Percentiles rank a stretch among this genome's conserved stretches.
phyloP scores from a whole-genome alignment of 2,113 vertebrate species.

The Eublepharis macularius region DNA sequence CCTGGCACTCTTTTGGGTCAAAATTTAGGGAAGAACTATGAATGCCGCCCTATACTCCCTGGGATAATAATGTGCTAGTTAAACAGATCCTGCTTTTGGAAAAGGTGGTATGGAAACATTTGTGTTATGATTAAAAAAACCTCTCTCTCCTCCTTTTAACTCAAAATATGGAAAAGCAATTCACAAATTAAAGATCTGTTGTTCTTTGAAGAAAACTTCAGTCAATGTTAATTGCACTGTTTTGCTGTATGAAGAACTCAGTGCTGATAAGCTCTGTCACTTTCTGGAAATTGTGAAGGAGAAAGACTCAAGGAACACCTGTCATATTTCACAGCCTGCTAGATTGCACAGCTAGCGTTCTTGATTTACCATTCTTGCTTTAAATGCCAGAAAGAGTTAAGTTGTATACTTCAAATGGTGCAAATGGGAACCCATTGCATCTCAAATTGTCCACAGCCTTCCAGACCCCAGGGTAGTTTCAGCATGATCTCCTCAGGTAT shows the following conservation, averaged over 20 bases:
- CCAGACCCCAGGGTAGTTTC: background rate
- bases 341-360: background rate
- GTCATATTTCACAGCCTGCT: background rate
- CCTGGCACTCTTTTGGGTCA: too few species aligned
- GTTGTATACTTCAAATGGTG: background rate
- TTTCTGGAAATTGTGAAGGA: background rate
- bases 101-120: background rate
- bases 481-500: too few species aligned
- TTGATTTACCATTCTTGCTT: background rate
- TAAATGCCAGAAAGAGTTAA: background rate
- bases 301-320: too few species aligned
- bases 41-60: too few species aligned
- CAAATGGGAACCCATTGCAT: background rate
- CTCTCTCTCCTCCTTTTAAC: background rate
- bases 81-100: background rate
- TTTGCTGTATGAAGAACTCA: background rate
- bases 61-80: too few species aligned
- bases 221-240: slow-evolving; percentile 3
- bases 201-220: slow-evolving; percentile 1
- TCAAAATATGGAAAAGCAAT: background rate
- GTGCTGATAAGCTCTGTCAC: background rate
- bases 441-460: background rate
- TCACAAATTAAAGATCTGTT: background rate
- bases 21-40: too few species aligned
- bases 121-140: background rate